Conservation (phyloP, 2,113 vertebrate species). For the Pipa parva region DNA sequence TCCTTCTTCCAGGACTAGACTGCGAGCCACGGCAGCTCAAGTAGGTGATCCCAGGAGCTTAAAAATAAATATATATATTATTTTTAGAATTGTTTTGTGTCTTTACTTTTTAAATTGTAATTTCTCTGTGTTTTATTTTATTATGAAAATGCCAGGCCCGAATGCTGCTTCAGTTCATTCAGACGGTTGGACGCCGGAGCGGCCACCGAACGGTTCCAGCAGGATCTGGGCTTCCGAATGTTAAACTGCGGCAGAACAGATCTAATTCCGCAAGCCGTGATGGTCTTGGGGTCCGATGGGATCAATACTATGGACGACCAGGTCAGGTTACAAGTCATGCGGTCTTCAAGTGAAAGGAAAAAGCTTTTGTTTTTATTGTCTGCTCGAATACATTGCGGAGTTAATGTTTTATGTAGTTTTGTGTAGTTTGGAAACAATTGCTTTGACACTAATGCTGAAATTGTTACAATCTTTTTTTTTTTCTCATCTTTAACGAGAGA, state of each 20-base stretch:
- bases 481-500: too few relatives aligned
- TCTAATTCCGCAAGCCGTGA: conserved; percentile 88
- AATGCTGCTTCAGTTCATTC: conserved; percentile 94
- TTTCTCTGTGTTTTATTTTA: not conserved
- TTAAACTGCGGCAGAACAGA: conserved; percentile 94
- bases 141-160: conserved; percentile 68
- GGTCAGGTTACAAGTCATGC: too few relatives aligned
- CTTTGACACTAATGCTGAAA: too few relatives aligned
- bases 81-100: too few relatives aligned
- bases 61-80: too few relatives aligned
- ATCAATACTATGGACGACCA: conserved; percentile 97
- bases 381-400: too few relatives aligned
- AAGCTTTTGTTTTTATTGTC: too few relatives aligned
- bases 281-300: conserved; percentile 81
- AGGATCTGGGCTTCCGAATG: conserved; percentile 95
- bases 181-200: conserved; percentile 88
- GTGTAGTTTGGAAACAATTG: too few relatives aligned
- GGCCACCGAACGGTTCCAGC: conserved; percentile 88
- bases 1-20: conserved; percentile 90
- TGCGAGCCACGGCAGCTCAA: conserved; percentile 93
- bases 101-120: not conserved
- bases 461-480: too few relatives aligned
- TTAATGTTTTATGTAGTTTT: too few relatives aligned
- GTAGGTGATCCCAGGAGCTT: too few relatives aligned
- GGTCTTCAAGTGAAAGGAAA: too few relatives aligned